phyloP scores from a whole-genome alignment of 1,140 invertebrate species.

The Cydia pomonella region DNA sequence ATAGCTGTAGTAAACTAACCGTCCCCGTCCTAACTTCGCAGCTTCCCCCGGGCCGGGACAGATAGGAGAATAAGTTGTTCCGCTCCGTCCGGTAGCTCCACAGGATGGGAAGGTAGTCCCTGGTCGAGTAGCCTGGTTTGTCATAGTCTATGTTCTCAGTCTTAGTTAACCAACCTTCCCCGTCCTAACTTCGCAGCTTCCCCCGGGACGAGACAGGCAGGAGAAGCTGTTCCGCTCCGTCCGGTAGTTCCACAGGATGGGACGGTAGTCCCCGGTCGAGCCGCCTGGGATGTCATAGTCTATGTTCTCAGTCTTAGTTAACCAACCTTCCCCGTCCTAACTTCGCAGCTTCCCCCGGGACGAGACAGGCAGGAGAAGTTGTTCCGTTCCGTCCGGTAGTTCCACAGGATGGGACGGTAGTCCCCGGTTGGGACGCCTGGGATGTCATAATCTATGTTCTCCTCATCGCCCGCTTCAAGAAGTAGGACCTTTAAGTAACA shows the following conservation, averaged over 20 bases:
- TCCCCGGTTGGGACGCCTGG: conserved; percentile 69
- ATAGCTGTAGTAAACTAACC: conserved; percentile 46
- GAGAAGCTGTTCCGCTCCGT: conserved; percentile 71
- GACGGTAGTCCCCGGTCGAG: conserved; percentile 64
- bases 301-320: conserved; percentile 41
- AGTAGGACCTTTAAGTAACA: conserved; percentile 56
- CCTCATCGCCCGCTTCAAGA: conserved; percentile 77
- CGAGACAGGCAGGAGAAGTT: conserved; percentile 69
- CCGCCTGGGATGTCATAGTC: conserved; percentile 69
- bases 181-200: conserved; percentile 76
- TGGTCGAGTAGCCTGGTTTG: conserved; percentile 66
- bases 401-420: conserved; percentile 70
- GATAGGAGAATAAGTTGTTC: conserved; percentile 68
- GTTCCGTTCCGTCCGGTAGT: conserved; percentile 70
- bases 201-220: conserved; percentile 67
- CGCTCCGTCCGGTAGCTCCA: conserved; percentile 74
- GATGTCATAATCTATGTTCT: conserved; percentile 73
- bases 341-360: conserved; percentile 74
- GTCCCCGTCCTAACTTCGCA: conserved; percentile 80
- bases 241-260: conserved; percentile 72
- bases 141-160: conserved; percentile 59
- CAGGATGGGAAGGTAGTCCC: conserved; percentile 65
- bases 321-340: conserved; percentile 79
- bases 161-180: conserved; percentile 66
- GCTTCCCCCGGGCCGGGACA: conserved; percentile 67